Base-by-base conservation (phyloP, 1,140 invertebrate species). In the Sarcophaga bullata region DNA sequence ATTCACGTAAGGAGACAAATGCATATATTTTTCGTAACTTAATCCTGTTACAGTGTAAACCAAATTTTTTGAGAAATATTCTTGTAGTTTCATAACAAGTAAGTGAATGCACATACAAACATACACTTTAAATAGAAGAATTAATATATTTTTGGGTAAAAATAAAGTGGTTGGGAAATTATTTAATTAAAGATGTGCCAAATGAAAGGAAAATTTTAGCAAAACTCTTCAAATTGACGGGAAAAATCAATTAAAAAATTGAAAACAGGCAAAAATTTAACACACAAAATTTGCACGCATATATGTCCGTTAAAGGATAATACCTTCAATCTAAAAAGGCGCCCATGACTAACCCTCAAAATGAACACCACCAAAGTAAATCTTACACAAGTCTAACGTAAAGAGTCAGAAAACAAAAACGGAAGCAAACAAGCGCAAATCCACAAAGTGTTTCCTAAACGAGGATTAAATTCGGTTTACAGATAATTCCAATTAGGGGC, bases 401-500 rank as follows among this genome's bases (percentile, higher is more conserved):
- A 37, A 37, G 25, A 37, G 25, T 37, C 25, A 37, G 1, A 37
- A 37, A 19, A 25, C 6, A 17, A 8, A 82, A 72, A 62, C 47
- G 19, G 62, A 50, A 78, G 82, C 73, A 83, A 84, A 81, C 25
- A 83, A 54, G 84, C 85, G 76, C 83, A 87, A 87, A 86, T 89
- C 88, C 88, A 89, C 88, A 89, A 89, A 89, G 87, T 89, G 86
- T 84, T 85, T 85, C 88, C 86, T 85, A 89, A 89, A 89, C 89
- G 88, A 89, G 88, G 86, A 87, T 89, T 89, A 89, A 89, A 89
- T 89, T 88, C 86, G 85, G 87, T 85, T 84, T 82, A 50, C 78
- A 76, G 87, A 89, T 89, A 87, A 88, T 89, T 88, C 88, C 88
- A 89, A 89, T 89, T 89, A 89, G 86, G 85, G 68, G 82, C 82